These are phyloP conservation scores for Bungarus multicinctus DNA, from an alignment of 2,113 vertebrate genomes.

Conservation along the genomic window DNA sequence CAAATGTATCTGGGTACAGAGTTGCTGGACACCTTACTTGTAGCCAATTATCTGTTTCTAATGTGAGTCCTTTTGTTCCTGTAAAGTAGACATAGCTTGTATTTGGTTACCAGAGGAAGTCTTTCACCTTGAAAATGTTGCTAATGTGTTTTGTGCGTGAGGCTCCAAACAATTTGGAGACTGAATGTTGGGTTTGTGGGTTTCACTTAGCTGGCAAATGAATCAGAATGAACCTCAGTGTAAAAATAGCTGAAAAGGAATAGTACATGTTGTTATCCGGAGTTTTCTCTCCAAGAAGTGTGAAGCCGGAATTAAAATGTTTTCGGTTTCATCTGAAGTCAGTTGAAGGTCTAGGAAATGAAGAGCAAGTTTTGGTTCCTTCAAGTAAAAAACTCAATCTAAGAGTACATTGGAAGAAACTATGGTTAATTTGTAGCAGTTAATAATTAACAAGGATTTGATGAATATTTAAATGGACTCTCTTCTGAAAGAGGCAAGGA, in stretches of 20 bases:
- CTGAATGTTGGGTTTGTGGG: background rate
- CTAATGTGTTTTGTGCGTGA: background rate
- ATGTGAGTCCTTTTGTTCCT: background rate
- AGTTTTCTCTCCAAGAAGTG: background rate
- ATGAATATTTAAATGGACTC: background rate
- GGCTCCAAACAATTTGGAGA: background rate
- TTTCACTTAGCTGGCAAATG: background rate
- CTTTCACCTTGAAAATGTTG: background rate
- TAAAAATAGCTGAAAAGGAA: background rate
- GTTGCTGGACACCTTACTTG: background rate
- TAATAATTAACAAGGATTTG: background rate
- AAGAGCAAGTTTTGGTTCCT: background rate
- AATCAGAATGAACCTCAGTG: background rate
- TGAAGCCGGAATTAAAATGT: background rate
- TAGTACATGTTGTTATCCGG: background rate
- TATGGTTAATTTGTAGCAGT: background rate
- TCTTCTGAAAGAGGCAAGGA: background rate
- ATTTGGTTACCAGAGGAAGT: background rate
- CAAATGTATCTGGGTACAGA: background rate
- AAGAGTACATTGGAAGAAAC: background rate
- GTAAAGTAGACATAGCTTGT: background rate
- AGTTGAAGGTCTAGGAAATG: background rate
- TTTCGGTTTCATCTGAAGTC: background rate
- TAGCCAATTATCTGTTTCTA: background rate
- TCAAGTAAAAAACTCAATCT: background rate